Evolutionary conservation across 2,888 invertebrate species (phyloP).

Genomic region (Ellobium chinense): DNA sequence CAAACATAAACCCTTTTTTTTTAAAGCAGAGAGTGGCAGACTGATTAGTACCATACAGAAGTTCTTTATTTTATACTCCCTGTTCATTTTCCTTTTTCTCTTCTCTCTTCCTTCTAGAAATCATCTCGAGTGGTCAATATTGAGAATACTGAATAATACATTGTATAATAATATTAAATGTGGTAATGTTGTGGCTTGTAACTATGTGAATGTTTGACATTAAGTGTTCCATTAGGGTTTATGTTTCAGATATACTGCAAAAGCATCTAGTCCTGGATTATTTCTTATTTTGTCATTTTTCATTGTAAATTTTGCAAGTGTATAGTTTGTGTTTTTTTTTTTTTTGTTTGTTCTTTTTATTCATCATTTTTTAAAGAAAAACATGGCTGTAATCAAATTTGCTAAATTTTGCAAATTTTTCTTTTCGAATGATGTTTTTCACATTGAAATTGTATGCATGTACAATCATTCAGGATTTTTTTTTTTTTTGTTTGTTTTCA

Average conservation of each 20-base stretch:
- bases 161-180: not conserved
- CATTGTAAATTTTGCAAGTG: not conserved
- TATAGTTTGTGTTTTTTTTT: not conserved
- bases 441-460: conserved; percentile 4
- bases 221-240: too few relatives aligned
- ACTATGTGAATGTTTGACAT: not conserved
- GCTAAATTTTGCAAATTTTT: not conserved
- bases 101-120: too few relatives aligned
- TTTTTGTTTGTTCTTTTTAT: not conserved
- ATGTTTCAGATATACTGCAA: not conserved
- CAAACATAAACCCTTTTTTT: too few relatives aligned
- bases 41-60: too few relatives aligned
- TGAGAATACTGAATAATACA: too few relatives aligned
- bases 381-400: conserved; percentile 13
- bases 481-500: too few relatives aligned
- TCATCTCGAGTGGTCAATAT: too few relatives aligned
- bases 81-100: too few relatives aligned
- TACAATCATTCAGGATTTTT: not conserved
- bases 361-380: too few relatives aligned
- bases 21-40: too few relatives aligned
- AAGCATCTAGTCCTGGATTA: not conserved
- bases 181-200: too few relatives aligned
- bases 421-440: not conserved
- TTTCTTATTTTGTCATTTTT: not conserved
- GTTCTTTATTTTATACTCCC: too few relatives aligned